A percentile compares a stretch with the other conserved stretches of the same genome.
phyloP scores from a whole-genome alignment of 2,113 vertebrate genomes.

The Oryzias celebensis region DNA sequence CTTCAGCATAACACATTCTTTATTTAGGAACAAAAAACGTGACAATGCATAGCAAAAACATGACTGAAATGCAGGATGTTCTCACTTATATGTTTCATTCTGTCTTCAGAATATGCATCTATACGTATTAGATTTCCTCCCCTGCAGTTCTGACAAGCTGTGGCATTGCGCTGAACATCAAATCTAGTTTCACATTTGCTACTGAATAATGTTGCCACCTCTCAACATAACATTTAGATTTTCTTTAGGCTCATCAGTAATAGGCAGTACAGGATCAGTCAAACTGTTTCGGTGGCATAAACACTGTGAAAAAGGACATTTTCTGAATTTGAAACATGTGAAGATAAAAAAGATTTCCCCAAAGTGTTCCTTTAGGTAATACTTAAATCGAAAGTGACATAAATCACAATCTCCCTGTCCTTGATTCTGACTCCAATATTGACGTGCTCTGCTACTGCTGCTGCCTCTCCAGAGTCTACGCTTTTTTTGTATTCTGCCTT shows the following conservation, averaged over 20 bases:
- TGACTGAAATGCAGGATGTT: background rate
- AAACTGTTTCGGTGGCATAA: conserved; percentile 51
- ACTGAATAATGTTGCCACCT: conserved; percentile 43
- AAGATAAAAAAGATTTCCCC: conserved; percentile 55
- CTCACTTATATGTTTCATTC: background rate
- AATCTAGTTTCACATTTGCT: conserved; percentile 48
- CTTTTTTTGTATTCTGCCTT: conserved; percentile 51
- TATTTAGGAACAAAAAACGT: conserved; percentile 12
- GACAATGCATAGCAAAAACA: conserved; percentile 12
- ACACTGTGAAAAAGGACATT: conserved; percentile 50
- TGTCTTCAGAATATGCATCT: conserved; percentile 15
- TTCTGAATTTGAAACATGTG: conserved; percentile 56
- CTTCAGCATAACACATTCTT: conserved; percentile 5
- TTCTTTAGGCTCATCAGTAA: conserved; percentile 52
- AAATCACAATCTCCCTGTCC: conserved; percentile 60
- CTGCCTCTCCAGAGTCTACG: conserved; percentile 55
- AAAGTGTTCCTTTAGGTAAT: conserved; percentile 50
- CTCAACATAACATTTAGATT: conserved; percentile 44
- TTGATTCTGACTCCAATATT: conserved; percentile 63
- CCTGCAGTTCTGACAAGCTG: conserved; percentile 39
- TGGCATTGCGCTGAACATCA: conserved; percentile 45
- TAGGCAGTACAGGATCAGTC: conserved; percentile 41
- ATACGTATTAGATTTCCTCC: conserved; percentile 23
- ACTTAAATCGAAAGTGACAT: conserved; percentile 64
- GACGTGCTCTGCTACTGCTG: conserved; percentile 53